Conservation (phyloP, 2,888 invertebrate species). For the Aricia artaxerxes region DNA sequence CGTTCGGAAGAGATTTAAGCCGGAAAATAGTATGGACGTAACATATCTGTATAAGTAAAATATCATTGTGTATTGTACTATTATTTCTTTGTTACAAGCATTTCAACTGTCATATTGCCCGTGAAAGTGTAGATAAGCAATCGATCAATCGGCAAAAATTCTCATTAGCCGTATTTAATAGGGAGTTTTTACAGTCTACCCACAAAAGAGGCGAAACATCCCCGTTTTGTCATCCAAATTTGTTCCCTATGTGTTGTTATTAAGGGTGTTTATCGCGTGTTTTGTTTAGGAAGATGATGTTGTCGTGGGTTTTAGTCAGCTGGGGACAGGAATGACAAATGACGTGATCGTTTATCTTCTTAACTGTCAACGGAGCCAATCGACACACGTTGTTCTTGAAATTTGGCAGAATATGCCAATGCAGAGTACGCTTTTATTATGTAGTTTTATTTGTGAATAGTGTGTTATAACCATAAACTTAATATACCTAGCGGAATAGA, state of each 20-base stretch:
- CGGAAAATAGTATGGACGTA: too few species aligned
- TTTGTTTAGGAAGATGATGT: slow-evolving; percentile 38
- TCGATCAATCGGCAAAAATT: slow-evolving; percentile 65
- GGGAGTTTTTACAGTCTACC: slow-evolving; percentile 55
- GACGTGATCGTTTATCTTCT: slow-evolving; percentile 76
- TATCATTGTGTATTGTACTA: neutral
- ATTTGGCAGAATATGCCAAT: slow-evolving; percentile 51
- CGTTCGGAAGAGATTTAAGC: too few species aligned
- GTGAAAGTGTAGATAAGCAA: slow-evolving; percentile 46
- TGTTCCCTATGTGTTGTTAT: neutral
- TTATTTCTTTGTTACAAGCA: neutral
- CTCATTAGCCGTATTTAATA: slow-evolving; percentile 74
- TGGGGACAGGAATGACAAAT: slow-evolving; percentile 71
- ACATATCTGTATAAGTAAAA: too few species aligned
- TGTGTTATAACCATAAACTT: too few species aligned
- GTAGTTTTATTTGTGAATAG: slow-evolving; percentile 9
- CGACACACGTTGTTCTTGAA: slow-evolving; percentile 58
- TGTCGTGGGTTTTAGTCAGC: slow-evolving; percentile 52
- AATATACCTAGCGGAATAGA: too few species aligned
- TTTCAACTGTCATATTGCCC: neutral
- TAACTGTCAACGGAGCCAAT: slow-evolving; percentile 76
- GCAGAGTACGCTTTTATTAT: slow-evolving; percentile 10
- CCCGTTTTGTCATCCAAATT: neutral
- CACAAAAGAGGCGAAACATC: slow-evolving; percentile 20
- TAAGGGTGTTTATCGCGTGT: slow-evolving; percentile 37